These are phyloP conservation scores for Koerneria pararmatus DNA, from an alignment of 2,888 invertebrate species.

Conservation along the genomic window DNA sequence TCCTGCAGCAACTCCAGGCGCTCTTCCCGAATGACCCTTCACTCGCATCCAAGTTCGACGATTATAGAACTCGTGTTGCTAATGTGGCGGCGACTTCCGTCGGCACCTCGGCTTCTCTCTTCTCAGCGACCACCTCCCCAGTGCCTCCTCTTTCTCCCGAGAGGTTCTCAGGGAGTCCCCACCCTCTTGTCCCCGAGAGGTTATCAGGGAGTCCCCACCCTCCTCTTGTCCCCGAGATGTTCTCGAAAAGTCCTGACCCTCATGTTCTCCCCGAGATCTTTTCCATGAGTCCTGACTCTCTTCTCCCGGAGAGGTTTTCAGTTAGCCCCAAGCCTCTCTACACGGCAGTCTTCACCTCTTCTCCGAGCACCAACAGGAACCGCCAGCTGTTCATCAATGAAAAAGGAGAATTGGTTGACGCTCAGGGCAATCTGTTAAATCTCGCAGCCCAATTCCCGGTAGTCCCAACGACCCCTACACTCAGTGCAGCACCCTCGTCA, in stretches of 20 bases:
- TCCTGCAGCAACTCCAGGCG: conserved; percentile 17
- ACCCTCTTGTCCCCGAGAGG: too few species aligned
- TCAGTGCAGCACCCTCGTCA: not conserved
- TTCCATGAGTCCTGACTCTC: too few species aligned
- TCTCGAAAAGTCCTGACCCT: too few species aligned
- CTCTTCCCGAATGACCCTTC: conserved; percentile 21
- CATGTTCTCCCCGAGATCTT: too few species aligned
- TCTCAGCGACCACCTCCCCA: not conserved
- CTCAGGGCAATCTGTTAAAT: conserved; percentile 7
- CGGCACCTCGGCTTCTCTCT: not conserved
- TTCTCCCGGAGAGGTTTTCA: too few species aligned
- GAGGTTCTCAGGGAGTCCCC: too few species aligned
- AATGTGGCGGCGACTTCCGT: conserved; percentile 6
- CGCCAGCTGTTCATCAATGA: conserved; percentile 16
- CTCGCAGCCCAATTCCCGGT: not conserved
- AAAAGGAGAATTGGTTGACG: conserved; percentile 18
- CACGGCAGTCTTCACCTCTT: too few species aligned
- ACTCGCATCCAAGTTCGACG: conserved; percentile 17
- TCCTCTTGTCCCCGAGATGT: too few species aligned
- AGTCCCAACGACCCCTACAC: not conserved
- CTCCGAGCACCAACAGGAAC: too few species aligned
- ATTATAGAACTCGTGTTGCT: conserved; percentile 12
- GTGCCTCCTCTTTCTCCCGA: not conserved
- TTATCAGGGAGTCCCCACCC: too few species aligned
- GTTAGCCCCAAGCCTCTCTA: too few species aligned